These are phyloP conservation scores for Fabriciana adippe DNA, from an alignment of 2,888 invertebrate genomes.

Conservation along the genomic window DNA sequence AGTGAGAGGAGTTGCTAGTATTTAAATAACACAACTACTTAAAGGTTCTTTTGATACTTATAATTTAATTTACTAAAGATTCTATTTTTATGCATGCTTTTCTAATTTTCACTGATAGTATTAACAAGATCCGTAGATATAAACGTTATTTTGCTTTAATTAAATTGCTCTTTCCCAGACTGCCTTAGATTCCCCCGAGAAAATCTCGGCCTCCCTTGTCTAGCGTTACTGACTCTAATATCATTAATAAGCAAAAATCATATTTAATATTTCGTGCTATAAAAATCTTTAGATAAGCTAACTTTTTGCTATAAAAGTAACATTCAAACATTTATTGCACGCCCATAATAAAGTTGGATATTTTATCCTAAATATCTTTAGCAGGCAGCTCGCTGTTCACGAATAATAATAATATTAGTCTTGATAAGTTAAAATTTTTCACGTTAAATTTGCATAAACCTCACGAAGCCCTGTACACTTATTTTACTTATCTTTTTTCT, in stretches of 20 bases:
- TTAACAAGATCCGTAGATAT: slow-evolving; percentile 20
- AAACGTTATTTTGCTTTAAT: slow-evolving; percentile 40
- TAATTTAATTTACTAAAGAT: background rate
- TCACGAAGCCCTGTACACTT: slow-evolving; percentile 63
- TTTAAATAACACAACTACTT: no score
- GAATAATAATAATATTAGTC: slow-evolving; percentile 75
- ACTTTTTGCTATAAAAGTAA: slow-evolving; percentile 38
- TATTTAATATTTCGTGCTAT: slow-evolving; percentile 15
- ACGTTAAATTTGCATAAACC: slow-evolving; percentile 78
- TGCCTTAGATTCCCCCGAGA: slow-evolving; percentile 35
- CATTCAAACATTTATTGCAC: slow-evolving; percentile 50
- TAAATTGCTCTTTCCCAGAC: slow-evolving; percentile 40
- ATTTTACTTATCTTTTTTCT: slow-evolving; percentile 63
- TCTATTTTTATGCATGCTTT: slow-evolving; percentile 25
- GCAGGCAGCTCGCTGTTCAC: slow-evolving; percentile 64
- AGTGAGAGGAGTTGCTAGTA: no score
- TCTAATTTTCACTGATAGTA: slow-evolving; percentile 13
- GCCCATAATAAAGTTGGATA: slow-evolving; percentile 41
- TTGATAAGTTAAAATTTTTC: slow-evolving; percentile 70
- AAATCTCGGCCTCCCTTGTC: slow-evolving; percentile 32
- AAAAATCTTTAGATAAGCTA: slow-evolving; percentile 26
- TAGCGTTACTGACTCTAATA: slow-evolving; percentile 29
- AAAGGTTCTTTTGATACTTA: no score
- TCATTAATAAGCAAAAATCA: slow-evolving; percentile 18
- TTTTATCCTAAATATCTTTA: slow-evolving; percentile 56